These are phyloP conservation scores for Catharus bicknelli DNA, from an alignment of 2,113 vertebrate species.

Conservation along the genomic window DNA sequence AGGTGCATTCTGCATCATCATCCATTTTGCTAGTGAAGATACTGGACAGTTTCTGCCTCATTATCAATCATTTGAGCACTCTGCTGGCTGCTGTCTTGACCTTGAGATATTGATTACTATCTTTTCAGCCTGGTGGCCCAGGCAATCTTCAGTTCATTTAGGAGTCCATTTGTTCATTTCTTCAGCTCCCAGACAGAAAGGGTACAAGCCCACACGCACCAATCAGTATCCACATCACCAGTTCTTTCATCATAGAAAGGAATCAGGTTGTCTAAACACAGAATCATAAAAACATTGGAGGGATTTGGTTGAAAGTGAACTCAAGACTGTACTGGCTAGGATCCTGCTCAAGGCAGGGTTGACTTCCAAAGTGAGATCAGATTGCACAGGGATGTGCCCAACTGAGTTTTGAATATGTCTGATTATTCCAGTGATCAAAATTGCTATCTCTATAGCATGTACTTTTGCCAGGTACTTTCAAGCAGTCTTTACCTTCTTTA, in stretches of 20 bases:
- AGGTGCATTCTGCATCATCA: background rate
- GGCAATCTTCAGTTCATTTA: background rate
- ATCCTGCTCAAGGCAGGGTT: background rate
- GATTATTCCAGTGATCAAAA: background rate
- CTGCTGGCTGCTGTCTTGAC: background rate
- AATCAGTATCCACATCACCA: background rate
- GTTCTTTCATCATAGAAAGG: background rate
- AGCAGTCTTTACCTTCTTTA: background rate
- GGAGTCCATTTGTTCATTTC: background rate
- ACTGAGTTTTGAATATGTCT: background rate
- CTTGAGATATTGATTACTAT: background rate
- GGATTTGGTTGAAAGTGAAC: background rate
- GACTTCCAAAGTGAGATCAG: background rate
- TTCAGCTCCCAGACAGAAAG: background rate
- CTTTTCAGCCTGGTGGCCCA: background rate
- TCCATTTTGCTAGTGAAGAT: background rate
- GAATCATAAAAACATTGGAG: background rate
- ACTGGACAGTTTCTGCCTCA: background rate
- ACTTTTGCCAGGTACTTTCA: background rate
- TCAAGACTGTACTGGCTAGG: background rate
- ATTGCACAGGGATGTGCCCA: background rate
- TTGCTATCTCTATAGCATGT: background rate
- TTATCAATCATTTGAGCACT: background rate
- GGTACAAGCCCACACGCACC: background rate
- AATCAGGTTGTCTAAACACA: background rate